A percentile compares a stretch with the other conserved stretches of the same genome.
These are phyloP conservation scores for Campoletis sonorensis DNA, from an alignment of 1,140 invertebrate genomes.

Conservation along the genomic window DNA sequence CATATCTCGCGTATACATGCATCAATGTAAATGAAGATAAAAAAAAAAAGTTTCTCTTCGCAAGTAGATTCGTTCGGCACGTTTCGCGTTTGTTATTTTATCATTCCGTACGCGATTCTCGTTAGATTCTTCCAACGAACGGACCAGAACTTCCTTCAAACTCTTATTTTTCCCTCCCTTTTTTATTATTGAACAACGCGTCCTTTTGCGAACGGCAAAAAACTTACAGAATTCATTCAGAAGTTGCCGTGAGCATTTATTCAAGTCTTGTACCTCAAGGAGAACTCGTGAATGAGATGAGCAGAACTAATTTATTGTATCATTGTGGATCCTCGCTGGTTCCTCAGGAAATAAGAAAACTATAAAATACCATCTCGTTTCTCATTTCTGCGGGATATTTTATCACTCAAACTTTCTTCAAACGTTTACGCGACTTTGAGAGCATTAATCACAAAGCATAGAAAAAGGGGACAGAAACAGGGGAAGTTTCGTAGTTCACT, in stretches of 20 bases:
- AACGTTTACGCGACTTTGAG: neutral
- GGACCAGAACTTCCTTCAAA: neutral
- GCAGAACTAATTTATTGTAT: neutral
- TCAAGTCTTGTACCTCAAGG: neutral
- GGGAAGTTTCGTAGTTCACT: neutral
- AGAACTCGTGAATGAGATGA: neutral
- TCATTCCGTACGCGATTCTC: neutral
- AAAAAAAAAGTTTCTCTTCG: neutral
- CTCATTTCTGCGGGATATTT: neutral
- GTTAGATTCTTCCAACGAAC: neutral
- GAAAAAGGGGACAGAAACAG: neutral
- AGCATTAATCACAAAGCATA: neutral
- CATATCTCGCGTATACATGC: neutral
- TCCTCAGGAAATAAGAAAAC: neutral
- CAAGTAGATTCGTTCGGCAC: neutral
- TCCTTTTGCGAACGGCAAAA: neutral
- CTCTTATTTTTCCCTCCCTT: neutral
- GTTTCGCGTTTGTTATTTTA: neutral
- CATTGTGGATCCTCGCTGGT: neutral
- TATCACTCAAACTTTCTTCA: neutral
- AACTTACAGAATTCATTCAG: neutral
- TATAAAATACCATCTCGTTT: neutral
- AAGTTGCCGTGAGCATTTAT: slow-evolving; percentile 19
- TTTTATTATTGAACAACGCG: neutral
- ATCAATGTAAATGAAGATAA: neutral